These are phyloP conservation scores for Pseudomyrmex pallidus DNA, from an alignment of 1,140 invertebrate genomes.

Conservation along the genomic window DNA sequence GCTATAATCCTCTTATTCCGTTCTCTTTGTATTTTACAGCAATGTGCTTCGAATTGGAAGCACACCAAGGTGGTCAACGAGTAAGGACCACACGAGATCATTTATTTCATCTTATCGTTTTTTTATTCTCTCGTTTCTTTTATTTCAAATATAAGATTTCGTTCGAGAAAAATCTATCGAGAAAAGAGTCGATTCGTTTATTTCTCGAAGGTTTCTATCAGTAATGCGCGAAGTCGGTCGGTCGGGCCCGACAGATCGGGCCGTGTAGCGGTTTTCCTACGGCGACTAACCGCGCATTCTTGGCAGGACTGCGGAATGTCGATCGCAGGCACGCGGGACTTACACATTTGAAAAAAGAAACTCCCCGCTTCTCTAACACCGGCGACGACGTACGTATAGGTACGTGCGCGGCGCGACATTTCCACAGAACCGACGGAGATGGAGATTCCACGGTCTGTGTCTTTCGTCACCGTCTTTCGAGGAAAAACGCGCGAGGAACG, in stretches of 20 bases:
- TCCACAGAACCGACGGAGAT: too few relatives aligned
- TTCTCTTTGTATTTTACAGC: too few relatives aligned
- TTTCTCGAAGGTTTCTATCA: background rate
- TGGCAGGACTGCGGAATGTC: conserved; percentile 68
- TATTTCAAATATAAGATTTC: background rate
- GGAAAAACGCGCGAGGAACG: conserved; percentile 57
- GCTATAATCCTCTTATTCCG: too few relatives aligned
- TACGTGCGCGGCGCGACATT: too few relatives aligned
- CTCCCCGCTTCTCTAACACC: conserved; percentile 25
- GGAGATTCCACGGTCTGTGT: conserved; percentile 42
- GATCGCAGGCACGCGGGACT: conserved; percentile 64
- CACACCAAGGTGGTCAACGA: background rate
- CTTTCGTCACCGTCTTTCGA: conserved; percentile 68
- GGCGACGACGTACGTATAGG: too few relatives aligned
- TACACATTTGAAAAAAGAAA: conserved; percentile 63
- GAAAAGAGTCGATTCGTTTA: background rate
- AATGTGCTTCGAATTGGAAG: too few relatives aligned
- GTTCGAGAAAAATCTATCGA: background rate
- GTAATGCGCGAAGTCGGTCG: background rate
- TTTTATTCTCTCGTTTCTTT: background rate
- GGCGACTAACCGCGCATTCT: conserved; percentile 61
- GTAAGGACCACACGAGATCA: background rate
- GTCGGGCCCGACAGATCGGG: background rate
- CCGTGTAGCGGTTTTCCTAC: conserved; percentile 67
- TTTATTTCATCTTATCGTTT: too few relatives aligned